These are phyloP conservation scores for Drosophila ogumai DNA, from an alignment of 1,140 invertebrate genomes.

Conservation along the genomic window DNA sequence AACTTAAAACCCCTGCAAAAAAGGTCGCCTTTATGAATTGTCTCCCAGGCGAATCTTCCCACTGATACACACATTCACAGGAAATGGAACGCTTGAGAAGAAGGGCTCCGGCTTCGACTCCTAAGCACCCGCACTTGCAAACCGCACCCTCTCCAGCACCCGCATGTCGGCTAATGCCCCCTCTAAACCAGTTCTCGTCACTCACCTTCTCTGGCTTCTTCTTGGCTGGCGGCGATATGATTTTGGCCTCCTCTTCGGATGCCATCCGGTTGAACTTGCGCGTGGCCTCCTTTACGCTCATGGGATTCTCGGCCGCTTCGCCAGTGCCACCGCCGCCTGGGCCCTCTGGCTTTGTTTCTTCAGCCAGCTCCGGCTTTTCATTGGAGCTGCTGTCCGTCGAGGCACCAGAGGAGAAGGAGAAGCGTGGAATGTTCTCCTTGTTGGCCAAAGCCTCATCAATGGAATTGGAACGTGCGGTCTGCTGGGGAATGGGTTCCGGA, in stretches of 20 bases:
- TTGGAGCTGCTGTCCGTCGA: constrained; percentile 67
- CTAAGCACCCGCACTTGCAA: constrained; percentile 18
- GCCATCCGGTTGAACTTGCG: constrained; percentile 96
- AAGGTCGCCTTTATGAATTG: constrained; percentile 25
- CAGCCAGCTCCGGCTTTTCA: constrained; percentile 39
- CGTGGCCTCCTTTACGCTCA: constrained; percentile 96
- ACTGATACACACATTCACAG: constrained; percentile 45
- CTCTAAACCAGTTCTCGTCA: constrained; percentile 49
- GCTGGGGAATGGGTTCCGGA: constrained; percentile 4
- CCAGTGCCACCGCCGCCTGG: constrained; percentile 26
- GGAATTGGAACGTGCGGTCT: constrained; percentile 60
- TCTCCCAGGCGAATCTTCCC: constrained; percentile 31
- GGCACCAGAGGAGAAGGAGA: constrained; percentile 76
- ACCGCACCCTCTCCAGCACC: constrained; percentile 8
- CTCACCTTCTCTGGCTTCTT: constrained; percentile 88
- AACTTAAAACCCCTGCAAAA: constrained; percentile 30
- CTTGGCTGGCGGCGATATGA: constrained; percentile 87
- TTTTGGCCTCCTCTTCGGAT: constrained; percentile 89
- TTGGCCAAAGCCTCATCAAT: constrained; percentile 61
- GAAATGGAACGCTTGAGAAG: constrained; percentile 38
- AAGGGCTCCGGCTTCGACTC: constrained; percentile 1
- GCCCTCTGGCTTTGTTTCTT: constrained; percentile 9
- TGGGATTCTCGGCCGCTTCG: constrained; percentile 85
- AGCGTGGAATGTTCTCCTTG: constrained; percentile 80
- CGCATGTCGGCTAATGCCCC: constrained; percentile 22